Evolutionary conservation across 2,113 vertebrate genomes (phyloP), one percentile per base, ranked within the genome.

Genomic region (Rhabdornis inornatus): DNA sequence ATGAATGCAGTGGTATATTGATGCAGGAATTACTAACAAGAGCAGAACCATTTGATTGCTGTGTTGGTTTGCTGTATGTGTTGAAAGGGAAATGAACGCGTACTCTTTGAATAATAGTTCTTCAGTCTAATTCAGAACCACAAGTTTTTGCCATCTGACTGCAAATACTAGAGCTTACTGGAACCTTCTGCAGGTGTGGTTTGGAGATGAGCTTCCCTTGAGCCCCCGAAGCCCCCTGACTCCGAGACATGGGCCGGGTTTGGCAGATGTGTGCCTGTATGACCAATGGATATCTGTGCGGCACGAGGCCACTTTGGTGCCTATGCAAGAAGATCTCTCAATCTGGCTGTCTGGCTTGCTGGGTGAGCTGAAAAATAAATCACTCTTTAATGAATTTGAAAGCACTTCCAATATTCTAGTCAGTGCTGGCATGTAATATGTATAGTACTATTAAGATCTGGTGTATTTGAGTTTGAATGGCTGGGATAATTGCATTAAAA

Each of bases 321-420:
- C 99, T 55, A 99, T 99, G 99, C 99, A 99, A 81, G 99, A 99
- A 92, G 99, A 99, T 55, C 97, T 99, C 76, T 98, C 99, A 4
- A 99, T 99, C 83, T 99, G 99, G 99, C 97, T 99, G 24, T 99
- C 97, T 25, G 97, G 98, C 76, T 98, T 99, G 97, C 96, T 99
- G 86, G 99, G 99, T 99, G 97, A 98, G 97, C 40, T 82, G 85
- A 57, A 66, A 71, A 90, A 91, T 55, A 64, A 65, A 61, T 57
- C 22, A 7, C 45, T 53, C 14, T 42, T 24, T 64, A 64, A 37
- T 81, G 15, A 81, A 85, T 89, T 59, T 94, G 68, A 80, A 95
- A 96, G 50, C 7, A 6, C 50, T 66, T 75, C n/a, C 59, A 57
- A 9, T 83, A 25, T 31, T 71, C 10, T 33, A 47, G 50, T 49